These are phyloP conservation scores for Troides oblongomaculatus DNA, from an alignment of 2,888 invertebrate genomes.

Conservation along the genomic window DNA sequence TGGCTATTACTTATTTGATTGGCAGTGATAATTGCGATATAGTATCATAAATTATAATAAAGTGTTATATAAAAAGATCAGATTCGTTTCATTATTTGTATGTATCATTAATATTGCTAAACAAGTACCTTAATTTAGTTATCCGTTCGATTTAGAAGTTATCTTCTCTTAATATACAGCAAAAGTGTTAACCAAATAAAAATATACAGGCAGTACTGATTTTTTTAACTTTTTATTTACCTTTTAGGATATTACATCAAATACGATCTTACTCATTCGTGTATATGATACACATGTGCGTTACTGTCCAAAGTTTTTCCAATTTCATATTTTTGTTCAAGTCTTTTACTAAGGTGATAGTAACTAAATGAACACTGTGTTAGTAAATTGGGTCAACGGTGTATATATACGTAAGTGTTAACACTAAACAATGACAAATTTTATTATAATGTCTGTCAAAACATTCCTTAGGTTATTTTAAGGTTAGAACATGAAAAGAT, in stretches of 20 bases:
- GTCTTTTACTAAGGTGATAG: too few species aligned
- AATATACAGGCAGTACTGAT: too few species aligned
- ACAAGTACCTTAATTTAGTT: too few species aligned
- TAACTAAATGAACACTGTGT: not conserved
- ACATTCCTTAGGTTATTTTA: not conserved
- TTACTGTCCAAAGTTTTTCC: too few species aligned
- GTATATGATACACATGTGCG: too few species aligned
- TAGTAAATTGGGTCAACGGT: not conserved
- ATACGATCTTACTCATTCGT: too few species aligned
- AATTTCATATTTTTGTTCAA: too few species aligned
- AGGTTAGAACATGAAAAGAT: constrained; percentile 22
- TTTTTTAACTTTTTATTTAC: too few species aligned
- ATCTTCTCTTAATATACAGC: too few species aligned
- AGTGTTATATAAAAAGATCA: constrained; percentile 26
- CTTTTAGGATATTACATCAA: too few species aligned
- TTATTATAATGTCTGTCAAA: not conserved
- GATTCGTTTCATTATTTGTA: not conserved
- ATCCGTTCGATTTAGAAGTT: not conserved
- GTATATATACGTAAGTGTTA: not conserved
- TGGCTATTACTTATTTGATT: constrained; percentile 13
- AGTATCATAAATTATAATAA: constrained; percentile 39
- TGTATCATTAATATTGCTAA: not conserved
- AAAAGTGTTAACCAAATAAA: too few species aligned
- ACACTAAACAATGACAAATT: not conserved
- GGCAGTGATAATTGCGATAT: constrained; percentile 31